These are phyloP conservation scores for Chaetogeoica ovagalla DNA, from an alignment of 2,888 invertebrate genomes.

Conservation along the genomic window DNA sequence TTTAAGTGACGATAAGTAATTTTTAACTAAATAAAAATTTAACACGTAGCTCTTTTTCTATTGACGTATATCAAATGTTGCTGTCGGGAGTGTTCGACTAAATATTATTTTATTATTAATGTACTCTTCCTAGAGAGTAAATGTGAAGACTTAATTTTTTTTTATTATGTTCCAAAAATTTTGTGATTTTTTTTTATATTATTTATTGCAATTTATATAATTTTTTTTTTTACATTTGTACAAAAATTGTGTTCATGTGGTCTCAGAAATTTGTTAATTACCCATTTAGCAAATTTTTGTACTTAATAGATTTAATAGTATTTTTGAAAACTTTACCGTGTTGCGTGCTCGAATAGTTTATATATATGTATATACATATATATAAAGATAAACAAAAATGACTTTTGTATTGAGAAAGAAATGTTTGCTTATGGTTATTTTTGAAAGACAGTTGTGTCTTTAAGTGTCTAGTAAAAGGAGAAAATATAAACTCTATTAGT, in stretches of 20 bases:
- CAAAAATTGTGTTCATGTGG: conserved; percentile 52
- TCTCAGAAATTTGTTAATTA: conserved; percentile 53
- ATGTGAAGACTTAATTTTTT: conserved; percentile 48
- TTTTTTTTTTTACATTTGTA: conserved; percentile 52
- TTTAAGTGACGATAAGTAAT: not conserved
- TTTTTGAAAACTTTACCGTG: conserved; percentile 41
- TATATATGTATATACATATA: not conserved
- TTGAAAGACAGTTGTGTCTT: conserved; percentile 20
- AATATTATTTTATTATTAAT: conserved; percentile 15
- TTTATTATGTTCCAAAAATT: conserved; percentile 44
- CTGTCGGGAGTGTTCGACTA: conserved; percentile 19
- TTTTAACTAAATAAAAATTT: not conserved
- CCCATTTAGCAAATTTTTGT: conserved; percentile 52
- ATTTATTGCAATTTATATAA: conserved; percentile 20
- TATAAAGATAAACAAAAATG: not conserved
- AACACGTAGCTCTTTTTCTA: conserved; percentile 10
- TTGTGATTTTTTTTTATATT: conserved; percentile 40
- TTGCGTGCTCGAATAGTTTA: conserved; percentile 48
- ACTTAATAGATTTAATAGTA: conserved; percentile 51
- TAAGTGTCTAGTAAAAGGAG: conserved; percentile 33
- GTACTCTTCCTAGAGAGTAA: conserved; percentile 42
- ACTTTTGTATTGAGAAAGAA: conserved; percentile 8
- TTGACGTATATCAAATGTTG: conserved; percentile 25
- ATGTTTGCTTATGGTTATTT: conserved; percentile 13
- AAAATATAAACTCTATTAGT: conserved; percentile 34